Evolutionary conservation across 1,140 invertebrate genomes (phyloP).

Genomic region (Cheumatopsyche charites): DNA sequence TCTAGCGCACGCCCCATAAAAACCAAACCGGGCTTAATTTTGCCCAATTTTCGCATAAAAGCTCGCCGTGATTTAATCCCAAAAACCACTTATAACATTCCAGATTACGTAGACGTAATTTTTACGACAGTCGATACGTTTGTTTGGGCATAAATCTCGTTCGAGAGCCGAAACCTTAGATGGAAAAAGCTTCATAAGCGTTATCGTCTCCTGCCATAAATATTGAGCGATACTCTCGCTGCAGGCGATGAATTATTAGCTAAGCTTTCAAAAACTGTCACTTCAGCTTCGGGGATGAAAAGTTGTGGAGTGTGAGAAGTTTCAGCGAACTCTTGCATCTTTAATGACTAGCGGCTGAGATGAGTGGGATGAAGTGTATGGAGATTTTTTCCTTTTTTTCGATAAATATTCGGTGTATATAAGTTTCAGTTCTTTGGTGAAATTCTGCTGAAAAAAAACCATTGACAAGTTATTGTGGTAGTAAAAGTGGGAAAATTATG

Average conservation of each 20-base stretch:
- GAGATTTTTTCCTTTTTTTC: background rate
- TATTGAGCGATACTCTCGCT: conserved; percentile 21
- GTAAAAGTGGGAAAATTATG: conserved; percentile 6
- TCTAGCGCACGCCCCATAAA: too few relatives aligned
- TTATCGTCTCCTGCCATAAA: conserved; percentile 11
- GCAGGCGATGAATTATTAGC: conserved; percentile 33
- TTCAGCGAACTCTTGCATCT: conserved; percentile 22
- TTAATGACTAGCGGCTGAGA: background rate
- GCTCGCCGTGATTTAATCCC: too few relatives aligned
- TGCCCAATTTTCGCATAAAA: too few relatives aligned
- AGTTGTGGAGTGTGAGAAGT: background rate
- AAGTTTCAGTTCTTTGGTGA: background rate
- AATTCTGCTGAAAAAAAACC: conserved; percentile 1
- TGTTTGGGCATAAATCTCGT: conserved; percentile 10
- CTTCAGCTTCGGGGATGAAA: conserved; percentile 1
- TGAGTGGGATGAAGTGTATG: background rate
- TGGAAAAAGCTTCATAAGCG: background rate
- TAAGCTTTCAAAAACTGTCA: conserved; percentile 34
- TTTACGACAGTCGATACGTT: too few relatives aligned
- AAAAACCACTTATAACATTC: too few relatives aligned
- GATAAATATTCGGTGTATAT: conserved; percentile 24
- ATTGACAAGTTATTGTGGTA: background rate
- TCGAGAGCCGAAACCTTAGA: too few relatives aligned
- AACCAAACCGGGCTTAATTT: too few relatives aligned
- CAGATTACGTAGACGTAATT: too few relatives aligned